Evolutionary conservation across 2,113 vertebrate genomes (phyloP).

Genomic region (Boulengeromyrus knoepffleri): DNA sequence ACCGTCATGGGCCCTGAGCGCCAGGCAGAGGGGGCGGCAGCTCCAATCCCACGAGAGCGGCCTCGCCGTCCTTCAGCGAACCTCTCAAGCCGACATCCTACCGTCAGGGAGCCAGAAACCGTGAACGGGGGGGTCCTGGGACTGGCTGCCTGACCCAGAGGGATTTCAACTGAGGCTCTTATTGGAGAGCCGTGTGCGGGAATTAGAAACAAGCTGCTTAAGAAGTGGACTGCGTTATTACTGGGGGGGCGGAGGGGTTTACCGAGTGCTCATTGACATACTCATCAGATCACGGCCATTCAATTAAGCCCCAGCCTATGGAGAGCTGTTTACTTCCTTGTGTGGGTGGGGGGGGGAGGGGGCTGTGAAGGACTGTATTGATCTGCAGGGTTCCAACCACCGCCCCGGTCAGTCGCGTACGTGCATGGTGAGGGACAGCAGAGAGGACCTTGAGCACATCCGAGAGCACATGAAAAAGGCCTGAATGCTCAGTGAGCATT

Average conservation of each 20-base stretch:
- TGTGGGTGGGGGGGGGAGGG: not conserved
- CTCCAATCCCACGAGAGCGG: not conserved
- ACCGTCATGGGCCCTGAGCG: not conserved
- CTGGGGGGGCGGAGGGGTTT: not conserved
- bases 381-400: not conserved
- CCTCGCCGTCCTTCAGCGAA: not conserved
- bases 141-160: not conserved
- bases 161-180: not conserved
- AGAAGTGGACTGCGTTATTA: not conserved
- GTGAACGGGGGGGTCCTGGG: not conserved
- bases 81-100: not conserved
- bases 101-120: not conserved
- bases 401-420: not conserved
- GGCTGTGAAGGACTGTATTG: not conserved
- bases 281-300: not conserved
- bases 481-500: not conserved
- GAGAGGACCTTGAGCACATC: not conserved
- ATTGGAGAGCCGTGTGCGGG: not conserved
- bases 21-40: not conserved
- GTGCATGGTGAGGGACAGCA: not conserved
- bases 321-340: not conserved
- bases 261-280: not conserved
- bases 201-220: slow-evolving; percentile 1
- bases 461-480: not conserved
- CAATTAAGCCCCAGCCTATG: not conserved